Percentiles rank a stretch among this genome's conserved stretches.
Evolutionary conservation across 1,140 invertebrate species (phyloP).

Genomic region (Drosophila nikananu): DNA sequence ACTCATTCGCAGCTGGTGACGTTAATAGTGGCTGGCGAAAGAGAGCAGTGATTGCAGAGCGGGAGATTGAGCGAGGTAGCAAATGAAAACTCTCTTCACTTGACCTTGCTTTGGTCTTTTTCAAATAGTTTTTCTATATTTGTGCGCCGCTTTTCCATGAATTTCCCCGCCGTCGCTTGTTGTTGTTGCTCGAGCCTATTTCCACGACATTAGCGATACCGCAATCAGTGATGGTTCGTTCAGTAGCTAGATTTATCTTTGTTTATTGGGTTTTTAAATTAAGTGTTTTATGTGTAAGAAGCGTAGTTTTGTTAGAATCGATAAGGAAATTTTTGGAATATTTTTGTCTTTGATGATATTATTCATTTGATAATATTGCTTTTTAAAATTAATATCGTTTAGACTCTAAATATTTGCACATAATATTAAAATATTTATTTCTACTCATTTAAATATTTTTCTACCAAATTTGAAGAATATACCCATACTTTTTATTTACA

Average conservation of each 20-base stretch:
- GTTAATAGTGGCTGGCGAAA: constrained; percentile 39
- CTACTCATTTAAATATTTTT: no score
- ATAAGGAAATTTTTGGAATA: no score
- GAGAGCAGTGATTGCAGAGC: constrained; percentile 19
- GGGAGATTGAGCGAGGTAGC: neutral
- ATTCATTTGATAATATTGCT: no score
- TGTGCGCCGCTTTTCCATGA: constrained; percentile 68
- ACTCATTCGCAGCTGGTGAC: constrained; percentile 65
- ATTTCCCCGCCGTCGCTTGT: constrained; percentile 34
- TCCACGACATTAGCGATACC: constrained; percentile 43
- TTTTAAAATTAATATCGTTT: no score
- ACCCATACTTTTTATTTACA: no score
- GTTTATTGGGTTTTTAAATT: neutral
- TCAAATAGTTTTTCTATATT: constrained; percentile 73
- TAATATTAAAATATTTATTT: no score
- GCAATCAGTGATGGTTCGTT: constrained; percentile 22
- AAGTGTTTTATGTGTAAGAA: no score
- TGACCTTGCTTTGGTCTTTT: constrained; percentile 82
- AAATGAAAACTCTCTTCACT: constrained; percentile 43
- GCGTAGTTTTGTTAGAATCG: no score
- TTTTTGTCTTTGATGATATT: no score
- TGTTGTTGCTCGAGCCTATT: constrained; percentile 33
- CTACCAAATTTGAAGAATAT: no score
- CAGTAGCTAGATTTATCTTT: neutral
- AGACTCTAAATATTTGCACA: no score